A percentile compares a stretch with the other conserved stretches of the same genome.
Conservation (phyloP, 2,888 invertebrate genomes). For the Agriotes lineatus region DNA sequence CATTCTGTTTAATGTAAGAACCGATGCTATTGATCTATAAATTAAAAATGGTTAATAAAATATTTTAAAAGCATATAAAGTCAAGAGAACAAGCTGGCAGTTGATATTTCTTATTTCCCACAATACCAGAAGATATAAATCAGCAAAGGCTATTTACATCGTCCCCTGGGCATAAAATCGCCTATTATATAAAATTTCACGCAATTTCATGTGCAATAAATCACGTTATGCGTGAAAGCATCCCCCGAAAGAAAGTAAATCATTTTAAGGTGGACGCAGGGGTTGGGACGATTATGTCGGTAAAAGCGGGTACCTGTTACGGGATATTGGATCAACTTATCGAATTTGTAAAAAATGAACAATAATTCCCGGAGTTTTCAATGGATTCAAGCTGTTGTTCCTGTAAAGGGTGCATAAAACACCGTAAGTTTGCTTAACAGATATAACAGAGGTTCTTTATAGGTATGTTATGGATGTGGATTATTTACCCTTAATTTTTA, state of each 20-base stretch:
- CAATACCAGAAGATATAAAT: constrained; percentile 48
- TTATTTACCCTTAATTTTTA: too few species aligned
- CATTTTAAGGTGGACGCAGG: constrained; percentile 38
- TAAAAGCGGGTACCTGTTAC: constrained; percentile 30
- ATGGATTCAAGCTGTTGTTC: too few species aligned
- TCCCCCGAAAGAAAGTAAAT: constrained; percentile 40
- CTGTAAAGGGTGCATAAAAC: too few species aligned
- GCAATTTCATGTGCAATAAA: constrained; percentile 58
- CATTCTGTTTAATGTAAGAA: too few species aligned
- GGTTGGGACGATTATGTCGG: constrained; percentile 15
- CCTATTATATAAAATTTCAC: constrained; percentile 57
- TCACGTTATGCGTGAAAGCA: constrained; percentile 53
- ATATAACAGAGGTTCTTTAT: too few species aligned
- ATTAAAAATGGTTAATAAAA: too few species aligned
- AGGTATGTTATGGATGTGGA: too few species aligned
- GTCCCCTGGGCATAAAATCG: constrained; percentile 53
- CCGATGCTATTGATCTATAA: too few species aligned
- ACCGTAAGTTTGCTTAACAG: too few species aligned
- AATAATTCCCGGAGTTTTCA: too few species aligned
- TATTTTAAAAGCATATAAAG: too few species aligned
- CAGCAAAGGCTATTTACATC: constrained; percentile 51
- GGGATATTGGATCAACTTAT: constrained; percentile 24
- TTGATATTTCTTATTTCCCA: constrained; percentile 34
- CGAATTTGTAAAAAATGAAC: constrained; percentile 25
- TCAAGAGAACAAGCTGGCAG: too few species aligned